These are phyloP conservation scores for Hypsibius dujardini DNA, from an alignment of 1,140 invertebrate species.

Conservation along the genomic window DNA sequence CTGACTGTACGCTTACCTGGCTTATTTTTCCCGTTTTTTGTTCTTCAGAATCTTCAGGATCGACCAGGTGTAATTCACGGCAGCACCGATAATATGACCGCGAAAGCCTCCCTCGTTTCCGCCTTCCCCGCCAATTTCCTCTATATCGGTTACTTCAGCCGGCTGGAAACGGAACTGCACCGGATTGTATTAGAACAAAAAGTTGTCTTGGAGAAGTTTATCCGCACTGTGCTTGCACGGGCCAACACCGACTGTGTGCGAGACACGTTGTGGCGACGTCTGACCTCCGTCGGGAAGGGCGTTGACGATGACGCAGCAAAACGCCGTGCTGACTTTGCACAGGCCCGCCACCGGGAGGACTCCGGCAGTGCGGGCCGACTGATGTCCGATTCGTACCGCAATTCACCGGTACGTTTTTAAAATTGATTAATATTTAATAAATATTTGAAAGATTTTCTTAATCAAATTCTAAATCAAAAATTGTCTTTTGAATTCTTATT, in stretches of 20 bases:
- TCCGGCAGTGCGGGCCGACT: too few relatives aligned
- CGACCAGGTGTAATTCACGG: too few relatives aligned
- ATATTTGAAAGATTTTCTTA: too few relatives aligned
- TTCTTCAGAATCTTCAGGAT: too few relatives aligned
- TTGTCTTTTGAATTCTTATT: too few relatives aligned
- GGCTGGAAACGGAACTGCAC: constrained; percentile 13
- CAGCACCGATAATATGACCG: not conserved
- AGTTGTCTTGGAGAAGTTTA: not conserved
- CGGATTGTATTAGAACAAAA: not conserved
- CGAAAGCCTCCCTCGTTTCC: not conserved
- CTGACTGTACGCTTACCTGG: too few relatives aligned
- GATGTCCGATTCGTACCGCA: too few relatives aligned
- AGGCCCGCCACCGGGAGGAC: not conserved
- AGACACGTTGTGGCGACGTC: constrained; percentile 6
- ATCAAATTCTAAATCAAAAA: too few relatives aligned
- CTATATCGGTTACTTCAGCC: constrained; percentile 15
- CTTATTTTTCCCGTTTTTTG: too few relatives aligned
- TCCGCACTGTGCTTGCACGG: not conserved
- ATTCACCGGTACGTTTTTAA: too few relatives aligned
- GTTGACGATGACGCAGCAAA: not conserved
- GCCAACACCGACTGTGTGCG: not conserved
- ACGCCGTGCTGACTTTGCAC: not conserved
- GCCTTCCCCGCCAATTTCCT: constrained; percentile 6
- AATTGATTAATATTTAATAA: too few relatives aligned
- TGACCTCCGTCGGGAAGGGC: not conserved